Percentiles rank a stretch among this genome's conserved stretches.
phyloP scores from a whole-genome alignment of 2,888 invertebrate species.

The Chrysotoxum bicinctum region DNA sequence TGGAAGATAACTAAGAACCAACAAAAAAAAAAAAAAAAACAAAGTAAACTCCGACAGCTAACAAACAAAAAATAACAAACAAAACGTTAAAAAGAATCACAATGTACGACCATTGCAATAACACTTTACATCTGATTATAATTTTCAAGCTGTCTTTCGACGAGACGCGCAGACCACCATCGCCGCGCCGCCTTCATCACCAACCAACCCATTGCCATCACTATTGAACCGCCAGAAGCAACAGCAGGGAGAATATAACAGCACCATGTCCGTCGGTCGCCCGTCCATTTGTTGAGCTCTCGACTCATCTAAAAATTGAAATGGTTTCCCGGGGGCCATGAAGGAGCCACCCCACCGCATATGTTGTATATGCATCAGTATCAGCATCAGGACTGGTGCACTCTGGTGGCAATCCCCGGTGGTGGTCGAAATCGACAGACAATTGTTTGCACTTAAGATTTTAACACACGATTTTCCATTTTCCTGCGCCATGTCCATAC shows the following conservation, averaged over 20 bases:
- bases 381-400: slow-evolving; percentile 18
- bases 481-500: slow-evolving; percentile 70
- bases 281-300: slow-evolving; percentile 57
- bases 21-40: neutral
- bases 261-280: slow-evolving; percentile 38
- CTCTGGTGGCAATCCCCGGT: slow-evolving; percentile 78
- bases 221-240: slow-evolving; percentile 52
- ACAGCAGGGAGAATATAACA: slow-evolving; percentile 52
- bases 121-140: slow-evolving; percentile 73
- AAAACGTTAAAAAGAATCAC: slow-evolving; percentile 49
- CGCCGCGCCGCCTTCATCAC: slow-evolving; percentile 68
- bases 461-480: slow-evolving; percentile 81
- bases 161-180: slow-evolving; percentile 60
- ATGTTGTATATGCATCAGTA: neutral
- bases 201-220: slow-evolving; percentile 73
- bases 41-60: neutral
- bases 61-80: slow-evolving; percentile 47
- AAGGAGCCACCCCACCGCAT: slow-evolving; percentile 57
- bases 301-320: slow-evolving; percentile 67
- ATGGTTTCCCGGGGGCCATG: slow-evolving; percentile 59
- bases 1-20: slow-evolving; percentile 41
- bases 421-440: slow-evolving; percentile 80
- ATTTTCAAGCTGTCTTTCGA: slow-evolving; percentile 70
- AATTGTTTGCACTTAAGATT: slow-evolving; percentile 82
- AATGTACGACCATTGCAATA: slow-evolving; percentile 71